Evolutionary conservation across 2,797 vertebrate genomes (phyloP).

Genomic region (Argentina silus): DNA sequence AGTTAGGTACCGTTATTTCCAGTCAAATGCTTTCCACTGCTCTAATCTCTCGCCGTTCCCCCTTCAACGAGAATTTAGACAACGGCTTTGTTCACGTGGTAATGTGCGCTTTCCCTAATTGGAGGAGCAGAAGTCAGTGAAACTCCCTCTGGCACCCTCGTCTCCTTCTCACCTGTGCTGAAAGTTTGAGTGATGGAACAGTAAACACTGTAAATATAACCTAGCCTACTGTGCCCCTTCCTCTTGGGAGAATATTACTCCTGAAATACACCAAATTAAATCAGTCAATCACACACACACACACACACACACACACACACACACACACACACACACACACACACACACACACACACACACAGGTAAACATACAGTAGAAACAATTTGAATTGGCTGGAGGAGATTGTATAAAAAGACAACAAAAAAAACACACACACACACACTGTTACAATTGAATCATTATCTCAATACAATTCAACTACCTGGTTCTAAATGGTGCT

Average conservation of each 20-base stretch:
- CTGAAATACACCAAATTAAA: too few relatives aligned
- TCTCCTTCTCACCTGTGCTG: conserved; percentile 63
- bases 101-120: conserved; percentile 68
- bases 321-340: neutral
- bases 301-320: conserved; percentile 11
- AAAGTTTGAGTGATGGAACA: conserved; percentile 4
- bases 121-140: conserved; percentile 59
- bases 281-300: conserved; percentile 2
- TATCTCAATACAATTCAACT: too few relatives aligned
- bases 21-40: conserved; percentile 35
- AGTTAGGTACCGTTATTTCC: conserved; percentile 32
- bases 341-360: conserved; percentile 21
- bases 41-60: conserved; percentile 20
- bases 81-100: conserved; percentile 77
- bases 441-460: too few relatives aligned
- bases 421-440: too few relatives aligned
- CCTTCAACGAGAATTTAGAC: conserved; percentile 67
- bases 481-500: too few relatives aligned
- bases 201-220: neutral
- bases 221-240: neutral
- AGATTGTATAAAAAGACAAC: too few relatives aligned
- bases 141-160: conserved; percentile 18
- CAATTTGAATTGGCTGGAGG: too few relatives aligned
- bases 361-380: neutral
- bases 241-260: neutral